Base-by-base conservation (phyloP, 2,113 vertebrate genomes). In the Podiceps cristatus region DNA sequence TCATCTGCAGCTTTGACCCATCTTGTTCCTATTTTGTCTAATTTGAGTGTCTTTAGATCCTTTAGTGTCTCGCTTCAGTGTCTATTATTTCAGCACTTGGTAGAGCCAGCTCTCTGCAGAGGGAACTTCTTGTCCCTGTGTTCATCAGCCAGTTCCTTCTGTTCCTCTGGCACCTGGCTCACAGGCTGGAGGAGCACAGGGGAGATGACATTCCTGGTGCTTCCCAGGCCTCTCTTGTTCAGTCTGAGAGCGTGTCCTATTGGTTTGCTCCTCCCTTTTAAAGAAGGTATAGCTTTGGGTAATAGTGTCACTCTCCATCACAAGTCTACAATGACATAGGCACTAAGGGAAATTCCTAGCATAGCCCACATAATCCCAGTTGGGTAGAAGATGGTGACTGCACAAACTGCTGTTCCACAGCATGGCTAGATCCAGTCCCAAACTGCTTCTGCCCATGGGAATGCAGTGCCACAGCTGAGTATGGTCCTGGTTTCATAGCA, bases 51-150 rank as follows among this genome's bases (percentile, higher is more conserved):
- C n/a, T 84, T 59, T 5, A 76, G 31, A 77, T 15, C 25, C 27
- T 73, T 73, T 15, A 27, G 49, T 42, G 12, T 64, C 14, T 81
- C 49, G 2, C 16, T 33, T 35, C 27, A 29, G 24, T 10, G 31
- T 45, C 40, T 47, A 2, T 59, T 85, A 17, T 59, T 85, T 37
- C 72, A 79, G 62, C 49, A 64, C 3, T 1, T 0, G 0, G 27
- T 52, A 81, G 47, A 78, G 50, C 24, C 69, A 91, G 22, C 53
- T 87, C 55, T 50, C 78, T 88, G 50, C 88, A 92, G 60, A 63
- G 56, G n/a, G 31, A 71, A 66, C 27, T 77, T 76, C 68, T 91
- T 42, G 5, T 66, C 42, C 10, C 42, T 29, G 22, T n/a, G 49
- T 28, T 52, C 11, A 56, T 69, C 25, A 56, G 33, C 15, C 77